Base-by-base conservation (phyloP, 2,797 vertebrate species). In the Spondyliosoma cantharus region DNA sequence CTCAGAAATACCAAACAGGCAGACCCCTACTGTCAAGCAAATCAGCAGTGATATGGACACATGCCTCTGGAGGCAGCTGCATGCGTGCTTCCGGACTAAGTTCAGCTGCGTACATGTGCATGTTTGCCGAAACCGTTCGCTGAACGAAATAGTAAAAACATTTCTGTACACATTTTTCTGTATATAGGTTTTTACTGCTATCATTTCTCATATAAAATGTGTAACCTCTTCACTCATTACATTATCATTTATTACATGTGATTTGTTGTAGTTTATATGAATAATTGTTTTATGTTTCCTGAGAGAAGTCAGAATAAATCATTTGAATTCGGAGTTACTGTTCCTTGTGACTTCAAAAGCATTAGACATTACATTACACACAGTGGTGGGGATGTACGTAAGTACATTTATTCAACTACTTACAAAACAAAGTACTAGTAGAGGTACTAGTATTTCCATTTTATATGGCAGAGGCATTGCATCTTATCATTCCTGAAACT, bases 1-100 rank as follows among this genome's bases (percentile, higher is more conserved):
- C 9, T 80, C 14, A 71, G 78, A 92, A 89, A 86, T 83, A 86
- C 78, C 76, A 78, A 72, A 68, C 58, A 85, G 4, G 25, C 72
- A 64, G 71, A 76, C 49, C 57, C 45, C 42, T 57, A 13, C 82
- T 86, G 84, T 86, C 73, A 81, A 53, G 80, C 67, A 89, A 86
- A 85, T 84, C 56, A 70, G 78, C 56, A 24, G 62, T 65, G 80
- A 78, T 82, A 80, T 45, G 56, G 66, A 80, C 52, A 43, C 32
- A 16, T 9, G 56, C 65, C 58, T 76, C 65, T 67, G 68, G 61
- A 71, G 58, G 48, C 7, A 50, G 50, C 49, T 29, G 22, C 62
- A 62, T 64, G 12, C 56, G 46, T 65, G 68, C 62, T 63, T 24
- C 49, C 9, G 11, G 37, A 37, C 1, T 37, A 11, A 37, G 16